Conservation (phyloP, 2,888 invertebrate genomes). For the Exocentrus adspersus region DNA sequence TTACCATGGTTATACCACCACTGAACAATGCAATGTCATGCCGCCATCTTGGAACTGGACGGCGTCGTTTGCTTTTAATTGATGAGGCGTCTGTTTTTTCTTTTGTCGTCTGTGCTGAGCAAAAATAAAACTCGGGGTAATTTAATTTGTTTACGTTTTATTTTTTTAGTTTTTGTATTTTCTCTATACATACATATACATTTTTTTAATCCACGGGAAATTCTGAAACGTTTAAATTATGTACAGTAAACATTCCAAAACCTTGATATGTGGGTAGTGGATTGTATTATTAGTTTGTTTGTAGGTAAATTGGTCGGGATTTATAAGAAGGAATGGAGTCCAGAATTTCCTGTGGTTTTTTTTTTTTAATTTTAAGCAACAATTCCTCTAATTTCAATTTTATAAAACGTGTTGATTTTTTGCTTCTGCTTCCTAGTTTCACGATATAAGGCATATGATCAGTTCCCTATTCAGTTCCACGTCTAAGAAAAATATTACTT, state of each 20-base stretch:
- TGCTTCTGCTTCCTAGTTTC: conserved; percentile 29
- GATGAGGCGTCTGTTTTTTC: no score
- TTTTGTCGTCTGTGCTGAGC: no score
- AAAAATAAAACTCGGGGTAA: neutral
- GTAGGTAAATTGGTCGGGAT: conserved; percentile 24
- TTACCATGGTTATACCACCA: no score
- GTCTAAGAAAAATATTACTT: conserved; percentile 3
- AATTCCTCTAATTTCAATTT: conserved; percentile 28
- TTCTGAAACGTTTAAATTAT: conserved; percentile 21
- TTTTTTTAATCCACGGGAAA: conserved; percentile 37
- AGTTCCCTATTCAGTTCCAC: conserved; percentile 32
- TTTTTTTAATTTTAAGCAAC: conserved; percentile 33
- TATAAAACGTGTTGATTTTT: conserved; percentile 28
- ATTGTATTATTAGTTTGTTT: neutral
- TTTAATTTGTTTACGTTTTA: conserved; percentile 25
- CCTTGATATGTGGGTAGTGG: conserved; percentile 31
- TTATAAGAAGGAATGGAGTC: conserved; percentile 4
- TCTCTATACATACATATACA: conserved; percentile 54
- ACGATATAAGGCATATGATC: conserved; percentile 37
- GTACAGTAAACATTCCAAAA: conserved; percentile 29
- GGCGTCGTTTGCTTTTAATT: no score
- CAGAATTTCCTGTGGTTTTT: conserved; percentile 30
- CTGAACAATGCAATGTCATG: no score
- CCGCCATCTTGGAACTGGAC: no score
- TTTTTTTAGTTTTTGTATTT: no score